Evolutionary conservation across 2,113 vertebrate species (phyloP), one percentile per base, ranked within the genome.

Genomic region (Pteropus alecto): DNA sequence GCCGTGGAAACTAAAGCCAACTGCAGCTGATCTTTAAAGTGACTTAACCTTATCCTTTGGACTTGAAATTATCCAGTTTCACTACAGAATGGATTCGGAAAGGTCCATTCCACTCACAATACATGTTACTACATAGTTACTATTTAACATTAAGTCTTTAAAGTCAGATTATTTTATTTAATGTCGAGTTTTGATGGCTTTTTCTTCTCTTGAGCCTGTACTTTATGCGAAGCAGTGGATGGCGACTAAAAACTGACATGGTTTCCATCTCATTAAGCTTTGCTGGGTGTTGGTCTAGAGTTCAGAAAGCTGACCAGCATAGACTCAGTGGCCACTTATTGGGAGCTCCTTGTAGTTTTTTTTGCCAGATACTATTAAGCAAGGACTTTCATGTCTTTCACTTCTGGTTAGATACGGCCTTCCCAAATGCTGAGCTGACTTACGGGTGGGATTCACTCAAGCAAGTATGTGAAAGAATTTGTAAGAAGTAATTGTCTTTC

Each of bases 81-180:
- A 68, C 51, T 87, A 26, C 79, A 24, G 35, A 67, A 78, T 38
- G 15, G 28, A 90, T 88, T 94, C n/a, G 73, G 54, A 95, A 82
- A 93, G 65, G 43, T 90, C 24, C 38, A 4, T 79, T 84, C 71
- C 38, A 79, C 65, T 60, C 68, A 54, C 19, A 76, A 43, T 92
- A 67, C 19, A 22, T 87, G 14, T 83, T 93, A 92, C 24, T 90
- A 18, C 76, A 51, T 93, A 71, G 98, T 97, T 97, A 97, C 88
- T 97, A 7, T 98, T 98, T 98, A 98, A 97, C 89, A 21, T 86
- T 63, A 87, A 46, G 60, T 87, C 48, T 61, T 97, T 96, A 67
- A 87, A 96, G 90, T 97, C 61, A 19, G 70, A 56, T 97, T 81
- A 67, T 95, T 97, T 89, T 58, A 78, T 95, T 92, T 90, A 89